These are phyloP conservation scores for Nephotettix cincticeps DNA, from an alignment of 1,140 invertebrate genomes.

Conservation along the genomic window DNA sequence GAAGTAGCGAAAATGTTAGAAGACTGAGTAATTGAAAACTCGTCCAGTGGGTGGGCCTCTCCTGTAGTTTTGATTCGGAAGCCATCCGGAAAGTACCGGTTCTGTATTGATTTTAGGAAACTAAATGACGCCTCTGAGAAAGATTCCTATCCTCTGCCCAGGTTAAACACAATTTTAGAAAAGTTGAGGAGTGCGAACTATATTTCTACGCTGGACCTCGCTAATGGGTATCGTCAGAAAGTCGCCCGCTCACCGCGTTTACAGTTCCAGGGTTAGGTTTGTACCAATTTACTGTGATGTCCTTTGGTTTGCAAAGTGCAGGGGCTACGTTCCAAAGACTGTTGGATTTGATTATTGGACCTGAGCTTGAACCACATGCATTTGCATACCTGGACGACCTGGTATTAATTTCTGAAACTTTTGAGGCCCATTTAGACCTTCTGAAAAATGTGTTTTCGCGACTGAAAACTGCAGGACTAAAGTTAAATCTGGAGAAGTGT, in stretches of 20 bases:
- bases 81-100: slow-evolving; percentile 48
- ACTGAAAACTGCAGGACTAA: slow-evolving; percentile 38
- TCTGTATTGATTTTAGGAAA: slow-evolving; percentile 51
- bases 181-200: slow-evolving; percentile 40
- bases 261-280: slow-evolving; percentile 38
- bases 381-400: slow-evolving; percentile 43
- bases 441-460: slow-evolving; percentile 36
- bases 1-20: slow-evolving; percentile 41
- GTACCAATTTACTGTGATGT: slow-evolving; percentile 43
- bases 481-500: slow-evolving; percentile 43
- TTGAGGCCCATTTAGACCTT: slow-evolving; percentile 38
- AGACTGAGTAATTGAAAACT: slow-evolving; percentile 47
- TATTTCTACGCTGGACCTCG: slow-evolving; percentile 43
- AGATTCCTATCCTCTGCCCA: slow-evolving; percentile 40
- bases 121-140: slow-evolving; percentile 48
- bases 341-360: slow-evolving; percentile 37
- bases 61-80: no score
- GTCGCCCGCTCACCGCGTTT: slow-evolving; percentile 33
- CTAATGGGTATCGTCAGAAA: slow-evolving; percentile 39
- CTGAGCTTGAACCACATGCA: slow-evolving; percentile 19
- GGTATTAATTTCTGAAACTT: slow-evolving; percentile 34
- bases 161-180: slow-evolving; percentile 42
- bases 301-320: slow-evolving; percentile 45
- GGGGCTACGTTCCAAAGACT: slow-evolving; percentile 41
- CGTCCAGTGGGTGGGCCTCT: slow-evolving; percentile 48